These are phyloP conservation scores for Pentalonia nigronervosa DNA, from an alignment of 1,140 invertebrate species.

Conservation along the genomic window DNA sequence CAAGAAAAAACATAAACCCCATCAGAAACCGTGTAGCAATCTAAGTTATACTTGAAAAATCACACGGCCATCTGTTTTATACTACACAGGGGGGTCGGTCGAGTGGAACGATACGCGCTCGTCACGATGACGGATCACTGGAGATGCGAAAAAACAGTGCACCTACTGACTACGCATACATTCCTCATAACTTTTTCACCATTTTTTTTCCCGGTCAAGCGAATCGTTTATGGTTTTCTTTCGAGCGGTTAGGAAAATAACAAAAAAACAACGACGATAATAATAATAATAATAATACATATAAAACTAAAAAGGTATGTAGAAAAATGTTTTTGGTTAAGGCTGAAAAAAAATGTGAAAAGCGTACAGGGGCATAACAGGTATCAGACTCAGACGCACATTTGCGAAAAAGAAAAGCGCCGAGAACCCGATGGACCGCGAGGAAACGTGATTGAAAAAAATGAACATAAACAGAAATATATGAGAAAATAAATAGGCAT, in stretches of 20 bases:
- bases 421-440: conserved; percentile 30
- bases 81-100: background rate
- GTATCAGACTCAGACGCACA: background rate
- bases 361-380: background rate
- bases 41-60: conserved; percentile 23
- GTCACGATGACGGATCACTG: conserved; percentile 25
- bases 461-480: conserved; percentile 28
- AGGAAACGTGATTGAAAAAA: conserved; percentile 50
- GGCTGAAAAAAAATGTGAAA: background rate
- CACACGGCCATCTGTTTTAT: background rate
- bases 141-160: background rate
- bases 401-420: conserved; percentile 1
- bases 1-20: background rate
- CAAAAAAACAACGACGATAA: background rate
- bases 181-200: conserved; percentile 27
- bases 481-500: conserved; percentile 46
- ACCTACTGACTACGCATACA: background rate
- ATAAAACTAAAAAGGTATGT: conserved; percentile 27
- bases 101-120: background rate
- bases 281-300: conserved; percentile 15
- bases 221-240: conserved; percentile 30
- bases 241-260: background rate
- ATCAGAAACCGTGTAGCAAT: background rate
- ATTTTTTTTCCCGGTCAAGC: conserved; percentile 29
- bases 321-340: conserved; percentile 12